Evolutionary conservation across 2,888 invertebrate genomes (phyloP).

Genomic region (Empis livida): DNA sequence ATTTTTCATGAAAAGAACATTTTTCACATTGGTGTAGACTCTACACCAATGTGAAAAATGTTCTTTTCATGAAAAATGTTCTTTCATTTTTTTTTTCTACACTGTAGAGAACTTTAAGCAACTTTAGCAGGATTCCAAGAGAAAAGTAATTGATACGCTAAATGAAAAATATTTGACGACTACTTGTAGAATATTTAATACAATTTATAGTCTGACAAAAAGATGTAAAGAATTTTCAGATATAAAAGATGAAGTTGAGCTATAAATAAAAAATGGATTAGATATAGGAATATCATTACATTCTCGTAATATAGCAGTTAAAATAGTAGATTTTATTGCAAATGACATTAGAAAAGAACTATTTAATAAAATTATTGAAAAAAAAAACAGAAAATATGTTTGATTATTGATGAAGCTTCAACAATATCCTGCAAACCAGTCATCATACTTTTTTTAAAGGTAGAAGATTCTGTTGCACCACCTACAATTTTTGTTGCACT

Average conservation of each 20-base stretch:
- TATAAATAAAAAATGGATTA: neutral
- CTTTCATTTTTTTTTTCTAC: neutral
- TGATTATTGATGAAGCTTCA: neutral
- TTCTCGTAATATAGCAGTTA: neutral
- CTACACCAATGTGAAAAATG: too few relatives aligned
- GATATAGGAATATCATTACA: neutral
- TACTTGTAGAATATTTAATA: neutral
- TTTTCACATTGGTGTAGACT: too few relatives aligned
- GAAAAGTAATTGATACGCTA: neutral
- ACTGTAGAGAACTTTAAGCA: neutral
- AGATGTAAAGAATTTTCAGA: neutral
- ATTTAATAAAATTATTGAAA: neutral
- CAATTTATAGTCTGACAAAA: neutral
- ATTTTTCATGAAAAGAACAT: neutral
- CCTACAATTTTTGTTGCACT: neutral
- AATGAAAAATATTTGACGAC: neutral
- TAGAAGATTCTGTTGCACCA: neutral
- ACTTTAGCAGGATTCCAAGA: neutral
- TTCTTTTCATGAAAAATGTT: neutral
- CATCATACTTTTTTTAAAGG: neutral
- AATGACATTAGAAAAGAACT: neutral
- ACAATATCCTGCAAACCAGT: neutral
- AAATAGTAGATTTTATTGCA: neutral
- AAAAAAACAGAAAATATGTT: neutral
- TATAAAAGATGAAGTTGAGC: neutral